These are phyloP conservation scores for Catharus ustulatus DNA, from an alignment of 2,797 vertebrate genomes.

Conservation along the genomic window DNA sequence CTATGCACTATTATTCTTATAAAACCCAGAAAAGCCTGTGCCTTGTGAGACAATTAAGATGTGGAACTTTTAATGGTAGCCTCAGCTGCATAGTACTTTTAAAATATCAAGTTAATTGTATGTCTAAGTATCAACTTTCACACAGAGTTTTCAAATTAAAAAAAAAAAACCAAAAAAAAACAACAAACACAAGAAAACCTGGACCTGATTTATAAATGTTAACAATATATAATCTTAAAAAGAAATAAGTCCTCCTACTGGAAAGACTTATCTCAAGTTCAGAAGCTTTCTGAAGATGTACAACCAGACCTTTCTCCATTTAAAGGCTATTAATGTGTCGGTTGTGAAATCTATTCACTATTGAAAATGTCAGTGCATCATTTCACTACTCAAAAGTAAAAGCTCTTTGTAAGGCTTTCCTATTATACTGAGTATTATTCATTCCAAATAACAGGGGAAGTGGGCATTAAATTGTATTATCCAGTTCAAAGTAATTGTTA, in stretches of 20 bases:
- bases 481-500: slow-evolving; percentile 48
- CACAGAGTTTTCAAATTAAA: background rate
- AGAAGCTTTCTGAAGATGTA: slow-evolving; percentile 18
- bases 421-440: slow-evolving; percentile 39
- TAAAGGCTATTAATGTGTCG: slow-evolving; percentile 35
- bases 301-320: slow-evolving; percentile 3
- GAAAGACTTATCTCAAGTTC: background rate
- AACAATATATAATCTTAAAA: background rate
- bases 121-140: background rate
- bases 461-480: slow-evolving; percentile 47
- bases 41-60: background rate
- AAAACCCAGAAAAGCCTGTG: background rate
- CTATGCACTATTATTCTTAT: background rate
- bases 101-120: background rate
- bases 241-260: background rate
- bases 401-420: slow-evolving; percentile 29
- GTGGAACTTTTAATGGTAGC: background rate
- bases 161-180: background rate
- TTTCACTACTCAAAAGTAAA: slow-evolving; percentile 40
- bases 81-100: background rate
- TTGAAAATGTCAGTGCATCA: slow-evolving; percentile 52
- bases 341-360: slow-evolving; percentile 44
- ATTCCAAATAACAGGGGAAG: slow-evolving; percentile 48
- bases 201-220: background rate
- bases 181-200: background rate